A percentile compares a stretch with the other conserved stretches of the same genome.
phyloP scores from a whole-genome alignment of 2,888 invertebrate species.

The Argyresthia goedartella region DNA sequence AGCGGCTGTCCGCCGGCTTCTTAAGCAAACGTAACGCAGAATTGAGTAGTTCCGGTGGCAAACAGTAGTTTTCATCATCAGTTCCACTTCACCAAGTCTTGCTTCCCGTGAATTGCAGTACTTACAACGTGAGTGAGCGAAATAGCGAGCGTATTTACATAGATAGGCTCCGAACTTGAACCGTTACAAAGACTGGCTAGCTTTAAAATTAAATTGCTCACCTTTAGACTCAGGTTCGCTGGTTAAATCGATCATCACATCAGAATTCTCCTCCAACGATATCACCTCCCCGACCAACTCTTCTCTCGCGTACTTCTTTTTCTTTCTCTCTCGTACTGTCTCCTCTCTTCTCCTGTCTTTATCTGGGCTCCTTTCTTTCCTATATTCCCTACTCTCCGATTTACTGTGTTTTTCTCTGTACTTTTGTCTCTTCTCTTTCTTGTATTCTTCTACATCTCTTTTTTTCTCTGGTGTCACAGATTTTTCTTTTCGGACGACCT shows the following conservation, averaged over 20 bases:
- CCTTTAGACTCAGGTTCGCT: slow-evolving; percentile 67
- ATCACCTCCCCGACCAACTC: slow-evolving; percentile 48
- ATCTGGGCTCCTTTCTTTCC: slow-evolving; percentile 20
- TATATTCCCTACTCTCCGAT: slow-evolving; percentile 31
- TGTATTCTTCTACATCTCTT: slow-evolving; percentile 18
- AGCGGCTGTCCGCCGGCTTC: too few species aligned
- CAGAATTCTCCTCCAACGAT: slow-evolving; percentile 52
- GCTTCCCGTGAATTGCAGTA: too few species aligned
- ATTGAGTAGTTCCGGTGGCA: too few species aligned
- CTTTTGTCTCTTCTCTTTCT: slow-evolving; percentile 35
- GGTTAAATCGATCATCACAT: slow-evolving; percentile 73
- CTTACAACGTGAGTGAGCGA: too few species aligned
- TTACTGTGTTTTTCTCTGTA: slow-evolving; percentile 40
- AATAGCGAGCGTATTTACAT: too few species aligned
- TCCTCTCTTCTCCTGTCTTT: not conserved
- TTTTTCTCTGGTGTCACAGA: slow-evolving; percentile 13
- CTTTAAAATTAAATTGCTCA: slow-evolving; percentile 14
- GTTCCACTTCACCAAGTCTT: too few species aligned
- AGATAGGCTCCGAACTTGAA: too few species aligned
- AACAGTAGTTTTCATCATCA: too few species aligned
- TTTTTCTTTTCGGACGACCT: slow-evolving; percentile 9
- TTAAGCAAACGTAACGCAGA: too few species aligned
- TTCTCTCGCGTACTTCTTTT: slow-evolving; percentile 26
- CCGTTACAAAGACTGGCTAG: too few species aligned
- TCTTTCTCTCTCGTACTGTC: slow-evolving; percentile 16